Conservation (phyloP, 2,113 vertebrate genomes). For the Cyanoramphus novaezelandiae region DNA sequence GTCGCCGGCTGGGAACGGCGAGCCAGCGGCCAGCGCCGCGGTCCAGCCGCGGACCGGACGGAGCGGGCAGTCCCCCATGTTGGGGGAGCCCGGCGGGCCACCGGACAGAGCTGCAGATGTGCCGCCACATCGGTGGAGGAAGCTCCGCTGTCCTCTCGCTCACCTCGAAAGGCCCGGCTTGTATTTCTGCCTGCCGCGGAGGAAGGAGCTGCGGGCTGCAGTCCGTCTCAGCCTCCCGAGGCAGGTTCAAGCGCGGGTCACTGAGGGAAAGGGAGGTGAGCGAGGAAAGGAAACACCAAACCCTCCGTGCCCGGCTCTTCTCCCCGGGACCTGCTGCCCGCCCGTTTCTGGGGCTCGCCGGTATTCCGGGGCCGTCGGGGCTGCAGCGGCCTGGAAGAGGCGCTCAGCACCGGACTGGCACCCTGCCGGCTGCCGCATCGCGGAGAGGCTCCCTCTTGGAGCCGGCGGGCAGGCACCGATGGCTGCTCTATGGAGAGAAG, state of each 20-base stretch:
- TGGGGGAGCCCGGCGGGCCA: no score
- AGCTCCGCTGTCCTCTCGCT: slow-evolving; percentile 6
- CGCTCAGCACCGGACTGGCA: neutral
- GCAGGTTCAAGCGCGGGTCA: slow-evolving; percentile 89
- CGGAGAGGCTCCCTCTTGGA: neutral
- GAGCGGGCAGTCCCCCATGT: neutral
- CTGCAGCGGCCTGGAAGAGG: neutral
- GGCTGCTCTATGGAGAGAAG: neutral
- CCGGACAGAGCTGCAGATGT: neutral
- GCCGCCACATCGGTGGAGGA: neutral
- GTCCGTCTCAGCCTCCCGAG: slow-evolving; percentile 71
- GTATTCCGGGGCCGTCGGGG: neutral
- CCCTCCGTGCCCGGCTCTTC: neutral
- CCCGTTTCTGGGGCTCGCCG: neutral
- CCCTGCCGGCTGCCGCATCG: neutral
- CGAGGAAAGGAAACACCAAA: slow-evolving; percentile 72
- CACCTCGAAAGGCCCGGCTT: slow-evolving; percentile 40
- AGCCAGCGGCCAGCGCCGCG: no score
- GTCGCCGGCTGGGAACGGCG: neutral
- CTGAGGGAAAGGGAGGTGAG: slow-evolving; percentile 75
- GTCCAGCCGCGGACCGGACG: neutral
- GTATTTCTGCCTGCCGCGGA: slow-evolving; percentile 55
- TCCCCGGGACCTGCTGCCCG: neutral
- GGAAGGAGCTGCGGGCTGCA: slow-evolving; percentile 23
- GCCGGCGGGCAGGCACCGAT: neutral